phyloP scores from a whole-genome alignment of 30 jellyfish, hydroid and myxozoan species.

The Cassiopea andromeda region DNA sequence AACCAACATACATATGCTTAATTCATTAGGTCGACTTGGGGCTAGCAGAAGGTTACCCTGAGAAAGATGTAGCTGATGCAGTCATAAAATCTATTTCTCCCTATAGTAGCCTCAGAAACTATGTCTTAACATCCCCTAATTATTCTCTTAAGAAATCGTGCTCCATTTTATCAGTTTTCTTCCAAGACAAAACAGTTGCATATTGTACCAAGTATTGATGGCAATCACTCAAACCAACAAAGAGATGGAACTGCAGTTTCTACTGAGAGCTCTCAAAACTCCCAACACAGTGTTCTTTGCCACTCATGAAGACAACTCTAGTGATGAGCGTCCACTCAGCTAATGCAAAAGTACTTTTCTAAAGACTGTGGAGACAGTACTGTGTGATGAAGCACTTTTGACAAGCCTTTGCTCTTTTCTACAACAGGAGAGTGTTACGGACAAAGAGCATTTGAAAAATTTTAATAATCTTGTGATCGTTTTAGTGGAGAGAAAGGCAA shows the following conservation, averaged over 20 bases:
- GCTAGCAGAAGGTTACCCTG: background rate
- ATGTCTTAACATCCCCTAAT: background rate
- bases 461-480: constrained; percentile 37
- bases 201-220: background rate
- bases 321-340: too few species aligned
- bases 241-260: too few species aligned
- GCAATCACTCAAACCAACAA: background rate
- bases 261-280: too few species aligned
- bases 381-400: constrained; percentile 37
- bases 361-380: constrained; percentile 23
- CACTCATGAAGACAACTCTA: too few species aligned
- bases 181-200: background rate
- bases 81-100: background rate
- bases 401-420: constrained; percentile 19
- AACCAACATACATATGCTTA: background rate
- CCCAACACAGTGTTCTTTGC: too few species aligned
- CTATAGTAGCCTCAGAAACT: background rate
- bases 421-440: constrained; percentile 44
- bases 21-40: background rate
- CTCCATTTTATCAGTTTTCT: background rate
- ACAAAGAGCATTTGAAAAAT: constrained; percentile 42
- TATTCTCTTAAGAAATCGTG: background rate
- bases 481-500: constrained; percentile 60
- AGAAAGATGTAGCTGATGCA: background rate
- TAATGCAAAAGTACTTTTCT: too few species aligned